Evolutionary conservation across 64 coral and sea anemone species (phyloP).

Genomic region (Dendronephthya gigantea): DNA sequence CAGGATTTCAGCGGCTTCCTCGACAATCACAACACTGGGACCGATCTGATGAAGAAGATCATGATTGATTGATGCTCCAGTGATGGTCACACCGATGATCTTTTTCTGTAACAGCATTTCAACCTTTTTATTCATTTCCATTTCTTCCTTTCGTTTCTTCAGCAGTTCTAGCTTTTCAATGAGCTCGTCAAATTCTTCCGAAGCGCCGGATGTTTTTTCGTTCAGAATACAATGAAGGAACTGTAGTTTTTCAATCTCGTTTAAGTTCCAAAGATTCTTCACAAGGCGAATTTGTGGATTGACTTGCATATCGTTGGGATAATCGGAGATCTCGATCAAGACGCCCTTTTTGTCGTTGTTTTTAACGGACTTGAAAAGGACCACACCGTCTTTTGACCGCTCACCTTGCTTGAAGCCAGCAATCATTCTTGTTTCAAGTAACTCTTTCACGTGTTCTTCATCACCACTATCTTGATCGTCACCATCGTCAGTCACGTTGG

Average conservation of each 20-base stretch:
- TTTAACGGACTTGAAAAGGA: background rate
- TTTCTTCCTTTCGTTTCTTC: background rate
- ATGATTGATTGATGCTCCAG: background rate
- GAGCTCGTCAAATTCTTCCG: background rate
- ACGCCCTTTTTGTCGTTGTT: background rate
- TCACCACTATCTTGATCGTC: background rate
- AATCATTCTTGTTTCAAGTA: background rate
- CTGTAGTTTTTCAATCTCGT: background rate
- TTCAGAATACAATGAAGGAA: background rate
- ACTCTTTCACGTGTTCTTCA: background rate
- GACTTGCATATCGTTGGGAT: background rate
- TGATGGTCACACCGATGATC: background rate
- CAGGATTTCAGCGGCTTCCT: conserved; percentile 62
- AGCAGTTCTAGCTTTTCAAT: background rate
- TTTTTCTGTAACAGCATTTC: background rate
- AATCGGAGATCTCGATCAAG: background rate
- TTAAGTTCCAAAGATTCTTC: background rate
- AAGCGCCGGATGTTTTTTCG: background rate
- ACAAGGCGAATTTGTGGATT: background rate
- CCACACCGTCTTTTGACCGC: background rate
- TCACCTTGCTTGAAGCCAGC: background rate
- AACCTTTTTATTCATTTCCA: background rate
- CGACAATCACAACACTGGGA: conserved; percentile 38
- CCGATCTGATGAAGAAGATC: background rate
- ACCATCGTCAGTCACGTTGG: background rate